These are phyloP conservation scores for Hystrix brachyura DNA, from an alignment of 2,113 vertebrate genomes.

Conservation along the genomic window DNA sequence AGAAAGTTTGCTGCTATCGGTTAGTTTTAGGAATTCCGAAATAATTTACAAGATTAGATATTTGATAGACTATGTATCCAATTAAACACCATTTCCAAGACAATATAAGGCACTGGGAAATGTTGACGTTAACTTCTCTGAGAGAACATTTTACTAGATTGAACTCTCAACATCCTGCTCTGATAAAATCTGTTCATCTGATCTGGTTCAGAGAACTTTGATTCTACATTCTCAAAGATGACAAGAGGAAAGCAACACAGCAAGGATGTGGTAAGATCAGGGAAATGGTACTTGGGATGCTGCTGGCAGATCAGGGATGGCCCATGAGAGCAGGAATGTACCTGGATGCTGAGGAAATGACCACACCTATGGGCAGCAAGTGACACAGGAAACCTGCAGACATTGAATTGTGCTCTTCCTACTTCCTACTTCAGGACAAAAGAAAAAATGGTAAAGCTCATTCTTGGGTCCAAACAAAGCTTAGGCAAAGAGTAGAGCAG, in stretches of 20 bases:
- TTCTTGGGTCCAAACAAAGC: not conserved
- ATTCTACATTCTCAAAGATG: not conserved
- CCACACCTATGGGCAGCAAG: not conserved
- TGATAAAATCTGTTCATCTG: not conserved
- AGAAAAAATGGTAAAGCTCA: not conserved
- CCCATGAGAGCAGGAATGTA: not conserved
- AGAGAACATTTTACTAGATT: not conserved
- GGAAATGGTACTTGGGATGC: not conserved
- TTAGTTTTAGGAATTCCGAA: not conserved
- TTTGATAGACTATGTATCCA: not conserved
- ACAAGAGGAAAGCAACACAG: not conserved
- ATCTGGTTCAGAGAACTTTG: not conserved
- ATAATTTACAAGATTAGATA: not conserved
- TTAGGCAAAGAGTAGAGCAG: not conserved
- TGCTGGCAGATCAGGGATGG: not conserved
- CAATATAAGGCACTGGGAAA: not conserved
- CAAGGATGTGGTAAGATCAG: not conserved
- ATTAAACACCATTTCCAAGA: not conserved
- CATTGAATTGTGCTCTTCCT: not conserved
- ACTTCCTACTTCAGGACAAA: not conserved
- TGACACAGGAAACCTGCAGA: not conserved
- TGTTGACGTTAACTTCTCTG: not conserved
- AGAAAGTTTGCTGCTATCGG: not conserved
- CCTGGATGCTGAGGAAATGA: not conserved
- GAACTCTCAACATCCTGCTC: not conserved